A percentile compares a stretch with the other conserved stretches of the same genome.
phyloP scores from a whole-genome alignment of 2,797 vertebrate species.

The Syngnathus acus region DNA sequence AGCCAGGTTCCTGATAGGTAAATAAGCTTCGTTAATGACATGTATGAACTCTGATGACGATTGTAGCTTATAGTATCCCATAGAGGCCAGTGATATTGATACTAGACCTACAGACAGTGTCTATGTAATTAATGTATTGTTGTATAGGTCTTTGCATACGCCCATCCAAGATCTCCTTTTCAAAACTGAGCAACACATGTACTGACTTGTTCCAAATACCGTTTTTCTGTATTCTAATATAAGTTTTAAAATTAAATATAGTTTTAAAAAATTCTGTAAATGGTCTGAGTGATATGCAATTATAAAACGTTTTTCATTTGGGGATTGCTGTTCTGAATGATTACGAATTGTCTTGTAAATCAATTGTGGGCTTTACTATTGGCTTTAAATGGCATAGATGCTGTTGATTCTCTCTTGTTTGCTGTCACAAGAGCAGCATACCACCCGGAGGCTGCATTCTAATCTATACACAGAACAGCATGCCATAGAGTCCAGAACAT shows the following conservation, averaged over 20 bases:
- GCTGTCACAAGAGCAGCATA: too few relatives aligned
- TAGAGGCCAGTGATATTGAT: conserved; percentile 70
- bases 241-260: conserved; percentile 99
- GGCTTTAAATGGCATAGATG: neutral
- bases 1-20: conserved; percentile 67
- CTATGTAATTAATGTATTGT: conserved; percentile 67
- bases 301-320: neutral
- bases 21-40: conserved; percentile 66
- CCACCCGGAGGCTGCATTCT: neutral
- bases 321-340: neutral
- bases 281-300: conserved; percentile 19
- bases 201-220: conserved; percentile 88
- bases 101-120: conserved; percentile 57
- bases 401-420: too few relatives aligned
- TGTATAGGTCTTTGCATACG: conserved; percentile 74
- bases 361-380: neutral
- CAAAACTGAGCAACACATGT: conserved; percentile 79
- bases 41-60: conserved; percentile 57
- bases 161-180: conserved; percentile 84
- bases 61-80: conserved; percentile 71
- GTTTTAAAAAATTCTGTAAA: conserved; percentile 89
- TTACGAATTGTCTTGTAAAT: neutral
- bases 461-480: neutral
- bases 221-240: conserved; percentile 97
- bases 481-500: neutral